Conservation (phyloP, 2,888 invertebrate species). For the Cryptocheilus praepositus region DNA sequence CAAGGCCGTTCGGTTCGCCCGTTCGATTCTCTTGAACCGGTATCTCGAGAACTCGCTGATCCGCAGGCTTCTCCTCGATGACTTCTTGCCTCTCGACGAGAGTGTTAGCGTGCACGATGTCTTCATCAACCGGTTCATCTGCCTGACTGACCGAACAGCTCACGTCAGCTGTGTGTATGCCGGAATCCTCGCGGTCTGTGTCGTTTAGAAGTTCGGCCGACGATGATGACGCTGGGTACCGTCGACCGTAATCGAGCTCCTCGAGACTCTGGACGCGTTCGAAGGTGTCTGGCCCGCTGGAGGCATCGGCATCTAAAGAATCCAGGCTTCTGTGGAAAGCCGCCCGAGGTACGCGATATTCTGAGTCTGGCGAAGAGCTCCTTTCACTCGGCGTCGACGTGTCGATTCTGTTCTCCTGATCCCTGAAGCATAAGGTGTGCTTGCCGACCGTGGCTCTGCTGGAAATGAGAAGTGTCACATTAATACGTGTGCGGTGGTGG, state of each 20-base stretch:
- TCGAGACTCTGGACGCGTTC: slow-evolving; percentile 82
- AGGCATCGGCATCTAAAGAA: slow-evolving; percentile 79
- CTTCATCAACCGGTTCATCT: slow-evolving; percentile 82
- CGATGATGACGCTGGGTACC: slow-evolving; percentile 78
- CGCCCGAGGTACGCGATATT: slow-evolving; percentile 65
- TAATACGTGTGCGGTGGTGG: no score
- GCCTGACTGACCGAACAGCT: slow-evolving; percentile 85
- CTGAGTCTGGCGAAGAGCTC: slow-evolving; percentile 71
- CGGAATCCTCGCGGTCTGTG: slow-evolving; percentile 86
- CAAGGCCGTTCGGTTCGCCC: slow-evolving; percentile 14
- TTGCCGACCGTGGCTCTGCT: slow-evolving; percentile 56
- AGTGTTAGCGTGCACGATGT: slow-evolving; percentile 52
- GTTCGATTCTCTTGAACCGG: slow-evolving; percentile 11
- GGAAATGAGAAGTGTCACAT: no score
- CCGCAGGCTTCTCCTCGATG: slow-evolving; percentile 56
- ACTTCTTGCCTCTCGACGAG: slow-evolving; percentile 56
- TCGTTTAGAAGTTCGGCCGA: slow-evolving; percentile 80
- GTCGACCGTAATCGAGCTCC: slow-evolving; percentile 77
- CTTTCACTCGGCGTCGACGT: slow-evolving; percentile 69
- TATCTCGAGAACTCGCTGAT: slow-evolving; percentile 39
- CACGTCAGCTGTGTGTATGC: slow-evolving; percentile 87
- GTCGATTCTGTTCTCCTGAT: slow-evolving; percentile 59
- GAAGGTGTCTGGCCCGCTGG: slow-evolving; percentile 76
- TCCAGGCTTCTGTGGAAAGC: slow-evolving; percentile 80
- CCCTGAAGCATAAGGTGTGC: slow-evolving; percentile 60